phyloP scores from a whole-genome alignment of 2,888 invertebrate genomes.

The Chymomyza fuscimana region DNA sequence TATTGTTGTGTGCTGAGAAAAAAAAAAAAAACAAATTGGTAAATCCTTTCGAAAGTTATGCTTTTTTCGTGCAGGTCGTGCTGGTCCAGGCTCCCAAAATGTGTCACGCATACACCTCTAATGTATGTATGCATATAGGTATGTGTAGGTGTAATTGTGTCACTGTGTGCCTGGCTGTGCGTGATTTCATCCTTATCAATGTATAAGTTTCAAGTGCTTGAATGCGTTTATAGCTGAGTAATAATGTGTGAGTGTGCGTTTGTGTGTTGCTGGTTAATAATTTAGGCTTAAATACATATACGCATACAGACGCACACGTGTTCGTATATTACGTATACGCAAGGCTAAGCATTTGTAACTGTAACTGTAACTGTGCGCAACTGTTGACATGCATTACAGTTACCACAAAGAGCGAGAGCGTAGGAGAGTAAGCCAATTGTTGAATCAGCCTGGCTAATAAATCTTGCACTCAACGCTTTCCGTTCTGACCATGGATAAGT shows the following conservation, averaged over 20 bases:
- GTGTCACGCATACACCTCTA: neutral
- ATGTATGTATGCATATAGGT: slow-evolving; percentile 46
- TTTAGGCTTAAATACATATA: slow-evolving; percentile 66
- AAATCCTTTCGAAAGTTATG: too few species aligned
- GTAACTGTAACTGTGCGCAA: slow-evolving; percentile 9
- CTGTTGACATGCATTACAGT: slow-evolving; percentile 51
- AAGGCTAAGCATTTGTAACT: slow-evolving; percentile 47
- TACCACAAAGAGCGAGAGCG: neutral
- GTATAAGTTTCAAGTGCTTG: slow-evolving; percentile 67
- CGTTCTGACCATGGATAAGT: slow-evolving; percentile 21
- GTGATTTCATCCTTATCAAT: slow-evolving; percentile 20
- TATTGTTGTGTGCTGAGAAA: too few species aligned
- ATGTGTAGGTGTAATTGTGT: slow-evolving; percentile 13
- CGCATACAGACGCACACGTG: neutral
- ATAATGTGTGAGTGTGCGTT: slow-evolving; percentile 40
- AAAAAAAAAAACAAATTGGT: too few species aligned
- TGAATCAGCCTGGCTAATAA: slow-evolving; percentile 55
- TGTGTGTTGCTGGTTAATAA: slow-evolving; percentile 59
- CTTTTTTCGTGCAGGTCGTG: too few species aligned
- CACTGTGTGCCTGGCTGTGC: slow-evolving; percentile 11
- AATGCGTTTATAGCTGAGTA: slow-evolving; percentile 63
- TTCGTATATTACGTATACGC: slow-evolving; percentile 56
- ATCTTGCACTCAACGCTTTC: slow-evolving; percentile 52
- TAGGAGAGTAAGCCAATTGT: slow-evolving; percentile 63
- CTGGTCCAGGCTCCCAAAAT: neutral